Evolutionary conservation across 2,113 vertebrate species (phyloP).

Genomic region (Astur gentilis): DNA sequence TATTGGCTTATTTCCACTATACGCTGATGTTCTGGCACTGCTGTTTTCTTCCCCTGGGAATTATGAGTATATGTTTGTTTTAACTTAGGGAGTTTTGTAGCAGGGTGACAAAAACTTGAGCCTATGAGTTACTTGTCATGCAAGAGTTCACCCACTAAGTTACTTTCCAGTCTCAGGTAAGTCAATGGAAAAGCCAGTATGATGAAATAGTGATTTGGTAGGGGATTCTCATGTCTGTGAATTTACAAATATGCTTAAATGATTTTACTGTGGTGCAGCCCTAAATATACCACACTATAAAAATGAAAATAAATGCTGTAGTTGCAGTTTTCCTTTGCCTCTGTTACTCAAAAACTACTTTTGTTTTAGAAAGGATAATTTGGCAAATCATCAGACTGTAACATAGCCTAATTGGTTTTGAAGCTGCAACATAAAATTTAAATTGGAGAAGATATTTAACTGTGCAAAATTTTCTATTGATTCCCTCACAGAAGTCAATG

Average conservation of each 20-base stretch:
- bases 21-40: slow-evolving; percentile 9
- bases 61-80: not conserved
- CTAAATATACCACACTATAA: not conserved
- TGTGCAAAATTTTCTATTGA: not conserved
- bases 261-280: not conserved
- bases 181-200: not conserved
- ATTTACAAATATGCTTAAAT: not conserved
- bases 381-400: not conserved
- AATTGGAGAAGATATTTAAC: not conserved
- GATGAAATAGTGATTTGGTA: not conserved
- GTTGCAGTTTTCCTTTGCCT: not conserved
- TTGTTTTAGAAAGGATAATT: not conserved
- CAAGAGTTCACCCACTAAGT: not conserved
- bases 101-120: not conserved
- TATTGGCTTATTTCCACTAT: slow-evolving; percentile 47
- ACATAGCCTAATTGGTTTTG: slow-evolving; percentile 24
- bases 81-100: not conserved
- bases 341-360: slow-evolving; percentile 19
- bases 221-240: not conserved
- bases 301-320: not conserved
- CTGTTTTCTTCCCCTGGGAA: not conserved
- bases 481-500: not conserved
- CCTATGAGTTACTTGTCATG: not conserved
- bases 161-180: not conserved
- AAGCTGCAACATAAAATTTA: not conserved